These are phyloP conservation scores for Conus betulinus DNA, from an alignment of 1,140 invertebrate species.

Conservation along the genomic window DNA sequence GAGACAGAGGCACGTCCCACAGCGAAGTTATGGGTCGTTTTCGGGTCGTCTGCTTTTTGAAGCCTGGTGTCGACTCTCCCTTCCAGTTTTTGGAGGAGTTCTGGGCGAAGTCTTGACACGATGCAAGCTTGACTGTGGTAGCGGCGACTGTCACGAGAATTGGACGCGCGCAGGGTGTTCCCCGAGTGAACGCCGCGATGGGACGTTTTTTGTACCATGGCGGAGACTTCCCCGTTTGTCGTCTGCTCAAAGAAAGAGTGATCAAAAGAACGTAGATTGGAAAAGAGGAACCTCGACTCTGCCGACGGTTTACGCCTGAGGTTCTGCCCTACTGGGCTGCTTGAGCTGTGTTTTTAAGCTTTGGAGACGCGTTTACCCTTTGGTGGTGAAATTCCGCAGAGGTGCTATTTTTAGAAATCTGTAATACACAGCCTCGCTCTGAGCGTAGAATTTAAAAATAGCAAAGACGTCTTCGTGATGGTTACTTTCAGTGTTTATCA, in stretches of 20 bases:
- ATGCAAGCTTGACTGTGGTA: slow-evolving; percentile 38
- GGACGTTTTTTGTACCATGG: slow-evolving; percentile 38
- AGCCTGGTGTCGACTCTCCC: not conserved
- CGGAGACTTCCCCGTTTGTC: not conserved
- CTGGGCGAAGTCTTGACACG: slow-evolving; percentile 20
- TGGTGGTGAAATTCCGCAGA: not conserved
- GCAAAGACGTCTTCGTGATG: not conserved
- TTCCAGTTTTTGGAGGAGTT: not conserved
- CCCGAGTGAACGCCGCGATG: slow-evolving; percentile 41
- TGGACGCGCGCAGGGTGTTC: slow-evolving; percentile 42
- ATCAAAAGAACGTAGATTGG: not conserved
- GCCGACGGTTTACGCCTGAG: too few species aligned
- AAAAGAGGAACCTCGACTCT: not conserved
- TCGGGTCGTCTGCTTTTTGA: not conserved
- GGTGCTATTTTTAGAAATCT: not conserved
- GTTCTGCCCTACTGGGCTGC: not conserved
- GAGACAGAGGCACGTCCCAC: slow-evolving; percentile 44
- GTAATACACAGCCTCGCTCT: slow-evolving; percentile 2
- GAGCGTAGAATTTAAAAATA: not conserved
- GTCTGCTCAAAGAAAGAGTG: not conserved
- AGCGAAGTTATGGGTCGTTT: not conserved
- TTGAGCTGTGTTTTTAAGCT: not conserved
- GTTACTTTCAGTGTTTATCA: too few species aligned
- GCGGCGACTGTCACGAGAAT: slow-evolving; percentile 34
- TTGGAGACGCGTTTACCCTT: not conserved